Base-by-base conservation (phyloP, 2,797 vertebrate species). In the Myotis vivesi region DNA sequence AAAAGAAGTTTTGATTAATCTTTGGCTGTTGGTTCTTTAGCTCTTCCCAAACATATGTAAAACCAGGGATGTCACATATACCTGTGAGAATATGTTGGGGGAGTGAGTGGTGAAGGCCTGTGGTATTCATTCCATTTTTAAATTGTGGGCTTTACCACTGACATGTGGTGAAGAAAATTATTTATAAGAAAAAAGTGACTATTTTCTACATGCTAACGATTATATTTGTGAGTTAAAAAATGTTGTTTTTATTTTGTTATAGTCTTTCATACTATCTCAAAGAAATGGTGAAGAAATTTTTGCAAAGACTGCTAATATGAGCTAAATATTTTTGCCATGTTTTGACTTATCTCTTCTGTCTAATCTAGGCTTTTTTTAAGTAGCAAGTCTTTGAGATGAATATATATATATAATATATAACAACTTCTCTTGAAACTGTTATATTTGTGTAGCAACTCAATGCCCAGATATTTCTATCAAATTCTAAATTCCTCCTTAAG, bases 401-500 rank as follows among this genome's bases (percentile, higher is more conserved):
- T n/a, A 46, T 59, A 38, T 64, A 0, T 51, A 55, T 23, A 57
- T 57, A 38, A 6, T 46, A 44, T 44, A 41, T 41, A 6, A 1
- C 41, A 49, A 46, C 25, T 62, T 59, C 1, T 86, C 53, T 75
- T 80, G 46, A 86, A 91, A 91, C n/a, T 53, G 4, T n/a, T 87
- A 8, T 0, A 7, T 90, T 7, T 83, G 0, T 53, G 8, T 93
- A 62, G 4, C 2, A 77, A 79, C 84, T 20, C 15, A 66, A 75
- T 49, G 16, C 1, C 57, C 69, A 86, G 2, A 9, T 92, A 71
- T 76, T 71, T 44, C 19, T 80, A 71, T 66, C 11, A 94, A 87
- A 88, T 33, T 84, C 2, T 73, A 76, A 87, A 93, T 93, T 92
- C 5, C 1, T 82, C 9, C 51, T 25, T 75, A 92, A 95, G 41